phyloP scores from a whole-genome alignment of 1,140 invertebrate genomes.

The Meloidogyne hapla region DNA sequence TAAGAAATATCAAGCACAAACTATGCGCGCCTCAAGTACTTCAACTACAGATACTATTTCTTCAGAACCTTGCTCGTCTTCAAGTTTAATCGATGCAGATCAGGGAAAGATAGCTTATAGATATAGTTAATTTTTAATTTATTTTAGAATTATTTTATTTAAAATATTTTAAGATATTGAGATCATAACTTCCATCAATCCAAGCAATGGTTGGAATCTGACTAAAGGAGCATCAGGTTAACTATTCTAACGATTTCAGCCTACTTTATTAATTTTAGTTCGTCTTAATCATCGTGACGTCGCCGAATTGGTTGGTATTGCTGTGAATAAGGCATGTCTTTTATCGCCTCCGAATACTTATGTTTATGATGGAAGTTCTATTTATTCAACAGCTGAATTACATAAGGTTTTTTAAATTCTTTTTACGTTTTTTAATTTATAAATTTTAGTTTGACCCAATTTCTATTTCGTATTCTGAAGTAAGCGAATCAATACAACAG shows the following conservation, averaged over 20 bases:
- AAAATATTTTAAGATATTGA: slow-evolving; percentile 30
- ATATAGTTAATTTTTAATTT: slow-evolving; percentile 15
- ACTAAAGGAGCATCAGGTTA: slow-evolving; percentile 44
- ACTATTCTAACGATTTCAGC: neutral
- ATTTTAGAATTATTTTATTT: too few species aligned
- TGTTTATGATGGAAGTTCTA: neutral
- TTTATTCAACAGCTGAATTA: neutral
- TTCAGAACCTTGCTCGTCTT: slow-evolving; percentile 23
- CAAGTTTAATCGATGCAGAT: slow-evolving; percentile 39
- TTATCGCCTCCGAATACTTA: neutral
- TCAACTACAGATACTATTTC: neutral
- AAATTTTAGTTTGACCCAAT: neutral
- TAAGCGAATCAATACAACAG: neutral
- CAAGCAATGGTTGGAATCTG: slow-evolving; percentile 28
- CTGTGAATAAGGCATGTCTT: neutral
- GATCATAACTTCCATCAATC: slow-evolving; percentile 10
- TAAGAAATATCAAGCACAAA: too few species aligned
- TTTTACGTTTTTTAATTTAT: too few species aligned
- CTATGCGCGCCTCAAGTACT: neutral
- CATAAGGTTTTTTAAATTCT: neutral
- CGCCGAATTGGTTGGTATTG: slow-evolving; percentile 28
- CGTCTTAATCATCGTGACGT: slow-evolving; percentile 36
- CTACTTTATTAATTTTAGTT: neutral
- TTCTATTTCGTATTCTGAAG: neutral
- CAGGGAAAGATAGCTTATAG: slow-evolving; percentile 38